Conservation (phyloP, 2,797 vertebrate species). For the Danio tinwini region DNA sequence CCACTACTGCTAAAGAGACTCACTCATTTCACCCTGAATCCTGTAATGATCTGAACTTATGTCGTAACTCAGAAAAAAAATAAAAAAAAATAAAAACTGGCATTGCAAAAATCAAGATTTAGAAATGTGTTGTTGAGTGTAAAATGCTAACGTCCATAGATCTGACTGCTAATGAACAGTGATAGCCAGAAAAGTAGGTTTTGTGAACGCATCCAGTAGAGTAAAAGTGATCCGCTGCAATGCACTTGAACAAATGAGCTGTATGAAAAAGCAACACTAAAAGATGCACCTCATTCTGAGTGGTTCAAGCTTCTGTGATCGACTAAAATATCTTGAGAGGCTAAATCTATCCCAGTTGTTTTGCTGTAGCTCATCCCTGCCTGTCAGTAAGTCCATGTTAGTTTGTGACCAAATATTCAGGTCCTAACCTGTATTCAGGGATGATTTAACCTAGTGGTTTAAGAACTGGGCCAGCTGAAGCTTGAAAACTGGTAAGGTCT, state of each 20-base stretch:
- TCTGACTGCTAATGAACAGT: slow-evolving; percentile 15
- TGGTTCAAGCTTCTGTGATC: slow-evolving; percentile 2
- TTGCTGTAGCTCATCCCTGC: background rate
- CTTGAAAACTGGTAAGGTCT: background rate
- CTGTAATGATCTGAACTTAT: background rate
- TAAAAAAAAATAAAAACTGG: too few species aligned
- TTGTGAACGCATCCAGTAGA: slow-evolving; percentile 10
- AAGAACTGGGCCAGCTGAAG: background rate
- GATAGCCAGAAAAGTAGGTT: background rate
- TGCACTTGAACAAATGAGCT: background rate
- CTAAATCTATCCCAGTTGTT: slow-evolving; percentile 11
- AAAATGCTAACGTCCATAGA: background rate
- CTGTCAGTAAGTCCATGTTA: slow-evolving; percentile 11
- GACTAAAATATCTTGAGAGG: slow-evolving; percentile 9
- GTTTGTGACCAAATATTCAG: background rate
- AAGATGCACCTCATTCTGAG: slow-evolving; percentile 2
- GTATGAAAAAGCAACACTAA: background rate
- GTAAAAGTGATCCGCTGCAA: slow-evolving; percentile 2
- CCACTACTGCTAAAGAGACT: background rate
- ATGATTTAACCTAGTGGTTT: background rate
- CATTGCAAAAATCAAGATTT: slow-evolving; percentile 19
- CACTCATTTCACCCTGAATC: background rate
- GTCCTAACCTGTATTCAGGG: background rate
- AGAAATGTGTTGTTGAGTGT: background rate
- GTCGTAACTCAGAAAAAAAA: too few species aligned